phyloP scores from a whole-genome alignment of 2,888 invertebrate species.

The Rhogogaster chlorosoma region DNA sequence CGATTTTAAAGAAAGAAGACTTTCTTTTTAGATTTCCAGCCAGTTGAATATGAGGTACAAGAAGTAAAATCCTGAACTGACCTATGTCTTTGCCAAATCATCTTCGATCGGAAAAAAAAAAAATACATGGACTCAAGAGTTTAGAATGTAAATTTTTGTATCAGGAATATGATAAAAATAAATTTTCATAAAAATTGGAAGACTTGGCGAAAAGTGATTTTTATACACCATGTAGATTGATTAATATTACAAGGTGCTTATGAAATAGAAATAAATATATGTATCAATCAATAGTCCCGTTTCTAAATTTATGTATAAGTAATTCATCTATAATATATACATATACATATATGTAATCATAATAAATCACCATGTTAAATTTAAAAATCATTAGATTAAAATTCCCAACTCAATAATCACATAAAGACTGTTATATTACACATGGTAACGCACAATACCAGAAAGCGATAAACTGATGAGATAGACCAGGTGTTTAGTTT shows the following conservation, averaged over 20 bases:
- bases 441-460: neutral
- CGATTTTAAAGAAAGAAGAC: neutral
- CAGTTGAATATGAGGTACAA: neutral
- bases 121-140: neutral
- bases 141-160: neutral
- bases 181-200: neutral
- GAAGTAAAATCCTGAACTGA: neutral
- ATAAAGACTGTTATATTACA: constrained; percentile 11
- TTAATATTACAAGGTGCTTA: neutral
- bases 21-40: neutral
- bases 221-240: neutral
- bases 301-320: neutral
- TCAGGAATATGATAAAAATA: neutral
- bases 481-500: neutral
- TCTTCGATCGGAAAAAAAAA: neutral
- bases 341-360: neutral
- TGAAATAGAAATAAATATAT: neutral
- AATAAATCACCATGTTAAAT: constrained; percentile 17
- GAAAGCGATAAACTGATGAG: neutral
- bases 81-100: neutral
- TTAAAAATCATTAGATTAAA: constrained; percentile 15
- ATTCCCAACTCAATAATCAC: constrained; percentile 29
- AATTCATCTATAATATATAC: too few relatives aligned
- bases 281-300: neutral
- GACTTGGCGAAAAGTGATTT: neutral